Conservation (phyloP, 2,797 vertebrate species). For the Gymnopithys bicolor region DNA sequence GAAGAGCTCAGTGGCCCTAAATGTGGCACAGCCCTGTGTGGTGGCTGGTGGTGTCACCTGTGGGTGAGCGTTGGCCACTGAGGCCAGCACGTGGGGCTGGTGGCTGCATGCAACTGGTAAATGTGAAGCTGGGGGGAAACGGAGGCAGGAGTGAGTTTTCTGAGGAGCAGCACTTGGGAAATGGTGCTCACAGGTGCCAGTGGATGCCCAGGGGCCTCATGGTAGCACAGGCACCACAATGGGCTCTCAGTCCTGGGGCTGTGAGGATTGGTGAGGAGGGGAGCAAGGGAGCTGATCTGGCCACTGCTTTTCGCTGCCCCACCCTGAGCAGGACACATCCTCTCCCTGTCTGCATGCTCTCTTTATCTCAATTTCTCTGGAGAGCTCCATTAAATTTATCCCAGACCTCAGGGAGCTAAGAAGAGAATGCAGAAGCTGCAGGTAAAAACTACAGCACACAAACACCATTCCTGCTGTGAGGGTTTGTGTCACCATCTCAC, state of each 20-base stretch:
- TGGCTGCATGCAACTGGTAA: accelerated
- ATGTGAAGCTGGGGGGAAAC: neutral
- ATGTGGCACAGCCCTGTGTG: neutral
- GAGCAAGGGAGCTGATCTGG: neutral
- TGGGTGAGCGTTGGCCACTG: neutral
- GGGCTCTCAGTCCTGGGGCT: neutral
- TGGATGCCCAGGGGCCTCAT: accelerated
- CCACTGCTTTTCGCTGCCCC: neutral
- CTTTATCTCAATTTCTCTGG: neutral
- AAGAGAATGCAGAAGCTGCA: neutral
- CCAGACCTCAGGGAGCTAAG: neutral
- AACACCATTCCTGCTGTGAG: neutral
- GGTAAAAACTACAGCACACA: neutral
- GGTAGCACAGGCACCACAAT: neutral
- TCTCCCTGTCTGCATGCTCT: accelerated
- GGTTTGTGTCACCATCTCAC: neutral
- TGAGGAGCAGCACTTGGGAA: neutral
- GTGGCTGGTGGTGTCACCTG: accelerated
- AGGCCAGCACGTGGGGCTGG: neutral
- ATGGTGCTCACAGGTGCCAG: neutral
- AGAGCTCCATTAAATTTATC: neutral
- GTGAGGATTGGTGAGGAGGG: accelerated
- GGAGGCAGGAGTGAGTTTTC: neutral
- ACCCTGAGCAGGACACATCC: neutral
- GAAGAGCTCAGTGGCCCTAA: neutral